Conservation (phyloP, 2,797 vertebrate genomes). For the Glyptemys insculpta region DNA sequence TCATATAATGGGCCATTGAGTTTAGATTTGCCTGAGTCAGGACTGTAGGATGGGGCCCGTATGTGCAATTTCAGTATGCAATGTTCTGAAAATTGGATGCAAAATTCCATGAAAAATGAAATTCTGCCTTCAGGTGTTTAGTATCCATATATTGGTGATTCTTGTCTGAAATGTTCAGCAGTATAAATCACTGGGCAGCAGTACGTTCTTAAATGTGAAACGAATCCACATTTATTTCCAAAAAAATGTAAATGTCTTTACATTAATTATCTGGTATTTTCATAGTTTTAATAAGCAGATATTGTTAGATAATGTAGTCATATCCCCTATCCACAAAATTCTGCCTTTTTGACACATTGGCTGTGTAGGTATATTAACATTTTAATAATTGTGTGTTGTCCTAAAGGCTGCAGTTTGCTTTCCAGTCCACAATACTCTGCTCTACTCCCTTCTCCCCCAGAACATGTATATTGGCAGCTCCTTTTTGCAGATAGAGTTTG, state of each 20-base stretch:
- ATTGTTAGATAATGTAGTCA: not conserved
- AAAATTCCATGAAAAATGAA: not conserved
- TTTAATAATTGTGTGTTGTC: not conserved
- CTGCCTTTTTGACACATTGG: not conserved
- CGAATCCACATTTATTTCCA: not conserved
- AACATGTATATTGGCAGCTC: not conserved
- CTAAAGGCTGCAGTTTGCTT: not conserved
- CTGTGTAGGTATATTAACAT: not conserved
- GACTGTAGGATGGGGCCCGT: not conserved
- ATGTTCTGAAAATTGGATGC: not conserved
- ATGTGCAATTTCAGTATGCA: not conserved
- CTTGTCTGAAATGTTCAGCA: not conserved
- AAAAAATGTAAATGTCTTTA: not conserved
- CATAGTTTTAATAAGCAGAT: not conserved
- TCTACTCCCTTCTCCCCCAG: not conserved
- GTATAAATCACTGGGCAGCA: not conserved
- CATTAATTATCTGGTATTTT: not conserved
- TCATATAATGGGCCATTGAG: not conserved
- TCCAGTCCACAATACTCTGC: not conserved
- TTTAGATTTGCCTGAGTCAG: not conserved
- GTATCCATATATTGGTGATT: not conserved
- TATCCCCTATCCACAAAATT: not conserved
- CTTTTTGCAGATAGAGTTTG: not conserved
- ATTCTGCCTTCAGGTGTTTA: not conserved
- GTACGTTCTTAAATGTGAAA: not conserved